Conservation (phyloP, 1,140 invertebrate species). For the Microplitis demolitor region DNA sequence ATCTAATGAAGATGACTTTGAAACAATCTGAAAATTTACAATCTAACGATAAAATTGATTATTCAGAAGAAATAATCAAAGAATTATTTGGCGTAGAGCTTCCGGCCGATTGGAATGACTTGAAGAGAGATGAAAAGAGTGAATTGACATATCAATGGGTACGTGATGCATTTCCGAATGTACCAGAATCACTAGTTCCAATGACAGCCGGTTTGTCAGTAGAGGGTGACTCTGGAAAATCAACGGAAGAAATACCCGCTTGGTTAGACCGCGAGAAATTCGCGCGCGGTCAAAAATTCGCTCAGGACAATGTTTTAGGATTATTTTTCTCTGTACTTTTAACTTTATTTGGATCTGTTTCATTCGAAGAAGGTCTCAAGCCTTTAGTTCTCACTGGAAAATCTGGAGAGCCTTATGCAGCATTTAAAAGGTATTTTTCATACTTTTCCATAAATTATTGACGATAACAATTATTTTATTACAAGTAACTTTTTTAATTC, state of each 20-base stretch:
- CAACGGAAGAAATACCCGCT: constrained; percentile 28
- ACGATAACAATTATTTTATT: background rate
- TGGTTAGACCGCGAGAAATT: constrained; percentile 53
- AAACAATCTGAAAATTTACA: too few species aligned
- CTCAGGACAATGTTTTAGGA: constrained; percentile 65
- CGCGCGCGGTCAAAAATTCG: constrained; percentile 70
- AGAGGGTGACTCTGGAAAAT: constrained; percentile 1
- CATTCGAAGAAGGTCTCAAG: constrained; percentile 68
- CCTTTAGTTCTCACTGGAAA: constrained; percentile 69
- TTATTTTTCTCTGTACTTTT: constrained; percentile 66
- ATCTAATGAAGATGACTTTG: too few species aligned
- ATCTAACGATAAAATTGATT: background rate
- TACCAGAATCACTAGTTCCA: background rate
- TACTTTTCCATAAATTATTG: background rate
- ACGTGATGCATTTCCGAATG: background rate
- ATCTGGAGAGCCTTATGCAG: constrained; percentile 66
- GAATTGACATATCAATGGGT: background rate
- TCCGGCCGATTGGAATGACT: background rate
- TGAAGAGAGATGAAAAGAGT: background rate
- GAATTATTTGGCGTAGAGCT: background rate
- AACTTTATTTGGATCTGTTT: constrained; percentile 68
- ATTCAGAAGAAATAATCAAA: background rate
- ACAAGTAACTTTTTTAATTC: background rate
- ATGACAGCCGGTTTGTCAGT: background rate
- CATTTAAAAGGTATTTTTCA: constrained; percentile 72